Evolutionary conservation across 2,113 vertebrate species (phyloP).

Genomic region (Hypanus sabinus): DNA sequence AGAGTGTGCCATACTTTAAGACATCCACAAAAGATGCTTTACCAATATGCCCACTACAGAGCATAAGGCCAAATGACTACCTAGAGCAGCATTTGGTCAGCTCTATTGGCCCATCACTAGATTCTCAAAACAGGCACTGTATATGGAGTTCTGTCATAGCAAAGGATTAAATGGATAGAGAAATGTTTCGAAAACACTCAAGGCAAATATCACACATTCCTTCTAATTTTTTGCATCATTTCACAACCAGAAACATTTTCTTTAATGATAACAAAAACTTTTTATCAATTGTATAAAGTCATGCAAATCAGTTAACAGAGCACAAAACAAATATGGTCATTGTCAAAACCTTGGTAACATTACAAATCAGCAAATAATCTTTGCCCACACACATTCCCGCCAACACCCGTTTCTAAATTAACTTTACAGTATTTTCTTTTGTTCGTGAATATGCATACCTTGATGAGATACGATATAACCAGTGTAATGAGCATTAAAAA

Average conservation of each 20-base stretch:
- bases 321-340: not conserved
- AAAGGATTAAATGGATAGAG: too few species aligned
- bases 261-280: not conserved
- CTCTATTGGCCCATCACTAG: too few species aligned
- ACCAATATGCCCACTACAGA: too few species aligned
- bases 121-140: too few species aligned
- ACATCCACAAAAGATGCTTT: too few species aligned
- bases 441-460: too few species aligned
- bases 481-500: not conserved
- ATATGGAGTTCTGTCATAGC: too few species aligned
- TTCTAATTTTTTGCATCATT: not conserved
- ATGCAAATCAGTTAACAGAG: constrained; percentile 2
- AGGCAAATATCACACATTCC: not conserved
- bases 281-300: not conserved
- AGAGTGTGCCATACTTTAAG: too few species aligned
- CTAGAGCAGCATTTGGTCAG: too few species aligned
- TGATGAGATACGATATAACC: not conserved
- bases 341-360: not conserved
- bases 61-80: too few species aligned
- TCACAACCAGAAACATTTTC: not conserved
- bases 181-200: too few species aligned
- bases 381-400: not conserved
- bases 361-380: not conserved
- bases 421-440: not conserved
- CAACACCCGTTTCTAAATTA: not conserved